A percentile compares a stretch with the other conserved stretches of the same genome.
Evolutionary conservation across 2,888 invertebrate species (phyloP).

Genomic region (Rhamnusium bicolor): DNA sequence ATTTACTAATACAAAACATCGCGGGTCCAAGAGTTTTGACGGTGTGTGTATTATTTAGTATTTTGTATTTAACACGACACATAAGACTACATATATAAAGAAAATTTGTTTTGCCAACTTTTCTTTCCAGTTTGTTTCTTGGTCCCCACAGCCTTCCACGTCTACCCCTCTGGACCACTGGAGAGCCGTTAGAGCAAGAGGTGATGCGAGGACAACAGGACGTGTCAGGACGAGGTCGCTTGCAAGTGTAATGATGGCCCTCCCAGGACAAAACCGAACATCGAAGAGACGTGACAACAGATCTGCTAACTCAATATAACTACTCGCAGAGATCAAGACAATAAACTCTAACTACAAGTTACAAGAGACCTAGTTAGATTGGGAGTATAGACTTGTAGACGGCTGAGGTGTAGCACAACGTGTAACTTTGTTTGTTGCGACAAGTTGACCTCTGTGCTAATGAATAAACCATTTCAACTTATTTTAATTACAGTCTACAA

Average conservation of each 20-base stretch:
- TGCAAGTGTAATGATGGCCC: slow-evolving; percentile 47
- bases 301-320: slow-evolving; percentile 43
- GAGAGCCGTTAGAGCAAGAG: slow-evolving; percentile 5
- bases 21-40: no score
- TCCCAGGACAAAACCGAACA: slow-evolving; percentile 47
- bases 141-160: slow-evolving; percentile 3
- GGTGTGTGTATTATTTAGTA: no score
- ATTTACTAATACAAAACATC: no score
- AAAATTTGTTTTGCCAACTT: background rate
- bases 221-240: slow-evolving; percentile 44
- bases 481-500: background rate
- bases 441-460: background rate
- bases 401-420: slow-evolving; percentile 33
- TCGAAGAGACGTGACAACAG: slow-evolving; percentile 43
- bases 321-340: slow-evolving; percentile 36
- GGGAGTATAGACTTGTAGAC: slow-evolving; percentile 22
- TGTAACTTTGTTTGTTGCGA: slow-evolving; percentile 42
- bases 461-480: background rate
- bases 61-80: no score
- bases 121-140: background rate
- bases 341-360: slow-evolving; percentile 15
- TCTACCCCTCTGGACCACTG: background rate
- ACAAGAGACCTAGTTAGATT: slow-evolving; percentile 7
- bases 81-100: no score
- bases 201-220: slow-evolving; percentile 36